phyloP scores from a whole-genome alignment of 2,797 vertebrate species.

The Tiaroga cobitis region DNA sequence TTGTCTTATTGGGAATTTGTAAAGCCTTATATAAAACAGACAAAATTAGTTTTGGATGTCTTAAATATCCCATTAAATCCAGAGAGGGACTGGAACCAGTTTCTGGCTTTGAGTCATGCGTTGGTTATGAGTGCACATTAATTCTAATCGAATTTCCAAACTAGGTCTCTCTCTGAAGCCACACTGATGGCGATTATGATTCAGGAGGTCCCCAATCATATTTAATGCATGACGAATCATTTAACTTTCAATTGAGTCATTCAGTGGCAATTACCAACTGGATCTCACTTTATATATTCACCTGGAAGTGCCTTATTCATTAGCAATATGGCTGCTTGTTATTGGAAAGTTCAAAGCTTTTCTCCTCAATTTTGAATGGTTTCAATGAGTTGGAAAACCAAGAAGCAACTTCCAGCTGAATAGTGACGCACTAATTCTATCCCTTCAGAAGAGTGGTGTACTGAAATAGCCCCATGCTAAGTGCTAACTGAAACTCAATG shows the following conservation, averaged over 20 bases:
- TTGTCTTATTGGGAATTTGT: constrained; percentile 8
- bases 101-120: constrained; percentile 1
- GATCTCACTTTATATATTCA: constrained; percentile 2
- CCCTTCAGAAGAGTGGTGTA: constrained; percentile 33
- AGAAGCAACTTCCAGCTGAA: constrained; percentile 30
- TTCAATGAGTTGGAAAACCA: constrained; percentile 24
- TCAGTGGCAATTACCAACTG: constrained; percentile 12
- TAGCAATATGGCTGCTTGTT: background rate
- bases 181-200: constrained; percentile 20
- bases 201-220: constrained; percentile 32
- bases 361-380: background rate
- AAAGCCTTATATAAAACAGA: constrained; percentile 28
- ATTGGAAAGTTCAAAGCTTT: constrained; percentile 27
- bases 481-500: constrained; percentile 24
- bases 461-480: constrained; percentile 36
- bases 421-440: constrained; percentile 20
- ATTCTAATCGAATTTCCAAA: constrained; percentile 31
- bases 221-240: constrained; percentile 37
- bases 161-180: constrained; percentile 20
- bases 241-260: constrained; percentile 34
- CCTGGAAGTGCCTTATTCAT: constrained; percentile 24
- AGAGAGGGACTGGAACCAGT: background rate
- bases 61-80: constrained; percentile 32
- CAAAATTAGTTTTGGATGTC: constrained; percentile 43
- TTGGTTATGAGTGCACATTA: constrained; percentile 33